Evolutionary conservation across 2,797 vertebrate species (phyloP).

Genomic region (Siniperca undulata): DNA sequence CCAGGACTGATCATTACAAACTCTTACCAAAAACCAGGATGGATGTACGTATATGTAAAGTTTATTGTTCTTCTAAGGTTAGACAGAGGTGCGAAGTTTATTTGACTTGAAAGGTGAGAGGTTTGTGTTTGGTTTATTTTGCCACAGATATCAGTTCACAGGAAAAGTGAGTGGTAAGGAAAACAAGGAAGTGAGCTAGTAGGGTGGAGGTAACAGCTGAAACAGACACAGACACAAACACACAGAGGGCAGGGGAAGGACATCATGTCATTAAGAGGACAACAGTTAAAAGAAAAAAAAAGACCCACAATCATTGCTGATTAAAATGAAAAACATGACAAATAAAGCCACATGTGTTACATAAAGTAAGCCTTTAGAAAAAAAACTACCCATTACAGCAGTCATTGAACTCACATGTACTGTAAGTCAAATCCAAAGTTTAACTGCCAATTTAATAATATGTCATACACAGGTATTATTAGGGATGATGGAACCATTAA

Average conservation of each 20-base stretch:
- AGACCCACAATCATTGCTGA: not conserved
- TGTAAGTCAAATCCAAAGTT: not conserved
- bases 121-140: conserved; percentile 79
- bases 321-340: not conserved
- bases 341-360: not conserved
- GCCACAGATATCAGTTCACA: conserved; percentile 75
- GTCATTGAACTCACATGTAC: not conserved
- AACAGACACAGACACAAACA: conserved; percentile 40
- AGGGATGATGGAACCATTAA: not conserved
- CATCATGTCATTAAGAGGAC: conserved; percentile 65
- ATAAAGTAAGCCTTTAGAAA: not conserved
- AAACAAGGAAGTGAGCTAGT: conserved; percentile 79
- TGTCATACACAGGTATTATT: not conserved
- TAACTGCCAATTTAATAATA: not conserved
- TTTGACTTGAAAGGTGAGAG: conserved; percentile 81
- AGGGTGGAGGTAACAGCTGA: conserved; percentile 69
- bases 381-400: not conserved
- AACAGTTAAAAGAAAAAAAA: conserved; percentile 28
- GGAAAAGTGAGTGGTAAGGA: conserved; percentile 73
- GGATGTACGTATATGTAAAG: conserved; percentile 41
- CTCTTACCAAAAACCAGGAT: conserved; percentile 38
- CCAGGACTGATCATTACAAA: not conserved
- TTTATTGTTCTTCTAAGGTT: conserved; percentile 74
- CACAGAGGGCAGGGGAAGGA: conserved; percentile 66
- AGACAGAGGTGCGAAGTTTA: conserved; percentile 64